Conservation (phyloP, 2,888 invertebrate genomes). For the Sthenelais limicola region DNA sequence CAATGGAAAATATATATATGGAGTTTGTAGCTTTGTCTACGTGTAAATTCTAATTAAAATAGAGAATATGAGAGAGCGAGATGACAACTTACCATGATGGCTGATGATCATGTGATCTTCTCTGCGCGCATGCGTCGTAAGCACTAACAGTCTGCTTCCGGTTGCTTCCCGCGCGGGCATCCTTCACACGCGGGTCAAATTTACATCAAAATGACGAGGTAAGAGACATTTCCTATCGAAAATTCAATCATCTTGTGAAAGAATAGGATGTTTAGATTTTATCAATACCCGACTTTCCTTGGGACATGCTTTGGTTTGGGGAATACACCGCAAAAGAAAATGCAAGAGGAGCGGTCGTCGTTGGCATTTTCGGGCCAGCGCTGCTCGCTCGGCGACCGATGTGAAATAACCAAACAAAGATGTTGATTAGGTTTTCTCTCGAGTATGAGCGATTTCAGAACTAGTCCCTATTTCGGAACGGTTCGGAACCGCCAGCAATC, state of each 20-base stretch:
- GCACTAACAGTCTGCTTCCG: constrained; percentile 24
- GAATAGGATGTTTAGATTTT: constrained; percentile 8
- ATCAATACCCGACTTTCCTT: background rate
- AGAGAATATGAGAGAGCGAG: background rate
- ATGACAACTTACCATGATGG: constrained; percentile 42
- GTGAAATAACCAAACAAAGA: constrained; percentile 36
- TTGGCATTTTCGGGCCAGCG: constrained; percentile 27
- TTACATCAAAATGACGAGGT: constrained; percentile 43
- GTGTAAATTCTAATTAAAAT: too few species aligned
- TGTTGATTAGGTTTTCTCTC: constrained; percentile 32
- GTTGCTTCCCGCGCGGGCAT: constrained; percentile 36
- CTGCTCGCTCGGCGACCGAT: constrained; percentile 26
- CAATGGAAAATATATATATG: too few species aligned
- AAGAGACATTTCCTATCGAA: background rate
- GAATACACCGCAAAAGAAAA: background rate
- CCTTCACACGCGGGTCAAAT: constrained; percentile 28
- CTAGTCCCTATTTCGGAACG: too few species aligned
- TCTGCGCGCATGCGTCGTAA: constrained; percentile 21
- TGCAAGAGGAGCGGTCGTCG: constrained; percentile 20
- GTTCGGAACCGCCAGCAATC: too few species aligned
- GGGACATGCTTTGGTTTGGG: background rate
- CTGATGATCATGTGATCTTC: constrained; percentile 43
- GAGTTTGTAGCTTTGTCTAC: too few species aligned
- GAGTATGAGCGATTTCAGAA: too few species aligned
- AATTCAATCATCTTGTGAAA: background rate